These are phyloP conservation scores for Toxotes chatareus DNA, from an alignment of 2,113 vertebrate genomes.

Conservation along the genomic window DNA sequence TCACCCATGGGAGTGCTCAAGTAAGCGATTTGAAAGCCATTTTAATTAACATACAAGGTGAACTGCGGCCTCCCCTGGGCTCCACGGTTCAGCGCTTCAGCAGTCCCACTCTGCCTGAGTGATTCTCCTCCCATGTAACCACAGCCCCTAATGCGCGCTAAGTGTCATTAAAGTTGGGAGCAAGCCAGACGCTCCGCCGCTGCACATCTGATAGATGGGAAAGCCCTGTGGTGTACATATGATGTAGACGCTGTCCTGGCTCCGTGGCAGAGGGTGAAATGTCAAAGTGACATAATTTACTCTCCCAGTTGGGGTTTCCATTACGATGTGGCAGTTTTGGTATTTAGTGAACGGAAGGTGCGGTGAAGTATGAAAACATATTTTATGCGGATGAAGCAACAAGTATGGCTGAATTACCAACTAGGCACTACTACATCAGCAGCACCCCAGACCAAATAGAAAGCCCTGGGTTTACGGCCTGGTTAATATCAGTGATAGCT, in stretches of 20 bases:
- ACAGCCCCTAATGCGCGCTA: conserved; percentile 40
- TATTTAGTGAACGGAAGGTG: neutral
- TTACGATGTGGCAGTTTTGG: conserved; percentile 4
- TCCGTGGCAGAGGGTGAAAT: conserved; percentile 9
- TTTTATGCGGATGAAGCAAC: neutral
- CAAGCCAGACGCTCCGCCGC: conserved; percentile 4
- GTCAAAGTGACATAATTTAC: conserved; percentile 41
- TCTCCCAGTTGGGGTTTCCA: conserved; percentile 9
- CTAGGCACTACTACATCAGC: neutral
- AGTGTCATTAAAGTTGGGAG: conserved; percentile 61
- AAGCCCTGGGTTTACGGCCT: neutral
- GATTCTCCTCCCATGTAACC: conserved; percentile 44
- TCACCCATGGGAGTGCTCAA: conserved; percentile 39
- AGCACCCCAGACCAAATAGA: neutral
- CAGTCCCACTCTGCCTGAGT: conserved; percentile 24
- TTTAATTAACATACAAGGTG: conserved; percentile 71
- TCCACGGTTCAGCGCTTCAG: conserved; percentile 7
- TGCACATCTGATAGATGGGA: conserved; percentile 40
- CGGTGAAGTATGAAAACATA: neutral
- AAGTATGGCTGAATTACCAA: neutral
- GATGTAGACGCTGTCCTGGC: conserved; percentile 35
- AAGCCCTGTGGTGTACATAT: conserved; percentile 38
- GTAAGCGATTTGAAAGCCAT: conserved; percentile 33
- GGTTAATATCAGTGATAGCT: neutral
- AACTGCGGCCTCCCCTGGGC: conserved; percentile 53